Evolutionary conservation across 2,888 invertebrate genomes (phyloP).

Genomic region (Hirtodrosophila duncani): DNA sequence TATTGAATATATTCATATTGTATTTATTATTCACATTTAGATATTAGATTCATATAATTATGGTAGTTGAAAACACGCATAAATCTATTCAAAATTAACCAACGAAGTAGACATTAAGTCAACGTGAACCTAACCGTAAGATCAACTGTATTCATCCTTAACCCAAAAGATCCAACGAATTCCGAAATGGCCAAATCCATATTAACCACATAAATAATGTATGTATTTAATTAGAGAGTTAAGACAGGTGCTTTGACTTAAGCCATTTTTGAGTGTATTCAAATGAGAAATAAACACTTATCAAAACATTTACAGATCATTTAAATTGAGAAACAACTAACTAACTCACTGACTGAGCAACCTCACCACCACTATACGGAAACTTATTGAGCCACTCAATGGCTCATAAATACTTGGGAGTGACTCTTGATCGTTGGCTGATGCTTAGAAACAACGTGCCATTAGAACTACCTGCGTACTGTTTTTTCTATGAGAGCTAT

Average conservation of each 20-base stretch:
- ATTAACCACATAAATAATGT: constrained; percentile 35
- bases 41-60: constrained; percentile 31
- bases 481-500: too few species aligned
- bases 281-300: constrained; percentile 18
- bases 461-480: too few species aligned
- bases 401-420: too few species aligned
- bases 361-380: too few species aligned
- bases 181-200: constrained; percentile 12
- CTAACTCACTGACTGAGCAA: too few species aligned
- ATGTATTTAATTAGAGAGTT: constrained; percentile 37
- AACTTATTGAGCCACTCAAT: too few species aligned
- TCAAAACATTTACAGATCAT: not conserved
- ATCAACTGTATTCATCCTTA: too few species aligned
- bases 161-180: constrained; percentile 16
- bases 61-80: constrained; percentile 68
- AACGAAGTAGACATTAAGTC: constrained; percentile 50
- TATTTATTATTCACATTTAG: constrained; percentile 52
- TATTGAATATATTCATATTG: constrained; percentile 35
- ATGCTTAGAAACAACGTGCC: too few species aligned
- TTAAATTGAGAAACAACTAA: not conserved
- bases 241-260: constrained; percentile 69
- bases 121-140: constrained; percentile 8
- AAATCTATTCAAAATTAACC: constrained; percentile 71
- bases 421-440: too few species aligned
- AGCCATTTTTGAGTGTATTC: constrained; percentile 59